A percentile compares a stretch with the other conserved stretches of the same genome.
Evolutionary conservation across 2,113 vertebrate genomes (phyloP).

Genomic region (Sitta europaea): DNA sequence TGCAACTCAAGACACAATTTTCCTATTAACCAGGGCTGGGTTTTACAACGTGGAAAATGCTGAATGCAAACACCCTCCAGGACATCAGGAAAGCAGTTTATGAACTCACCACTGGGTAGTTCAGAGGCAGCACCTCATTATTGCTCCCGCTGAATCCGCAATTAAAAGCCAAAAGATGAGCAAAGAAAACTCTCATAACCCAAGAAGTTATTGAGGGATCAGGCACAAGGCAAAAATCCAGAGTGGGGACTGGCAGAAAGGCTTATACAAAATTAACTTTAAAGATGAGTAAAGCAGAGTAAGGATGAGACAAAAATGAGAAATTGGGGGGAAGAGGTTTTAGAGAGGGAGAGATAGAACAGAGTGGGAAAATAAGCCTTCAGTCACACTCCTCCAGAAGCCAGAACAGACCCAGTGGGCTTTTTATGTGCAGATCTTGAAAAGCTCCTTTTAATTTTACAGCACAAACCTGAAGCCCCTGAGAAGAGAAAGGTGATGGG

Average conservation of each 20-base stretch:
- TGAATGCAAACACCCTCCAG: constrained; percentile 22
- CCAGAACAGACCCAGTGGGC: not conserved
- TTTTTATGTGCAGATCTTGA: not conserved
- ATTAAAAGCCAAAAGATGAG: constrained; percentile 40
- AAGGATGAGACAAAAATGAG: not conserved
- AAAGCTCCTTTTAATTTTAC: not conserved
- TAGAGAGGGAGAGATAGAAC: not conserved
- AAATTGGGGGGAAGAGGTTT: not conserved
- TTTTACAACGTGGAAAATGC: not conserved
- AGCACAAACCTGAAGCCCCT: not conserved
- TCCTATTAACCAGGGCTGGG: constrained; percentile 22
- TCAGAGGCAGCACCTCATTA: constrained; percentile 12
- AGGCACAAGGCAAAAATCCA: not conserved
- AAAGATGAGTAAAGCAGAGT: not conserved
- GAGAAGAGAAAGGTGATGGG: not conserved
- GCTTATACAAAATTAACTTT: not conserved
- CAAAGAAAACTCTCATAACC: not conserved
- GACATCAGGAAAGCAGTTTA: not conserved
- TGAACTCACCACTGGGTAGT: not conserved
- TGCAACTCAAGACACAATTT: not conserved
- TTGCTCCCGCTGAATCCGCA: not conserved
- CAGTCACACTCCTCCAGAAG: not conserved
- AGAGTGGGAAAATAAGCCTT: not conserved
- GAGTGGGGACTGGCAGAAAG: not conserved
- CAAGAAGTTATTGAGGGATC: not conserved